Percentiles rank a stretch among this genome's conserved stretches.
These are phyloP conservation scores for Myotis daubentonii DNA, from an alignment of 2,797 vertebrate species.

Conservation along the genomic window DNA sequence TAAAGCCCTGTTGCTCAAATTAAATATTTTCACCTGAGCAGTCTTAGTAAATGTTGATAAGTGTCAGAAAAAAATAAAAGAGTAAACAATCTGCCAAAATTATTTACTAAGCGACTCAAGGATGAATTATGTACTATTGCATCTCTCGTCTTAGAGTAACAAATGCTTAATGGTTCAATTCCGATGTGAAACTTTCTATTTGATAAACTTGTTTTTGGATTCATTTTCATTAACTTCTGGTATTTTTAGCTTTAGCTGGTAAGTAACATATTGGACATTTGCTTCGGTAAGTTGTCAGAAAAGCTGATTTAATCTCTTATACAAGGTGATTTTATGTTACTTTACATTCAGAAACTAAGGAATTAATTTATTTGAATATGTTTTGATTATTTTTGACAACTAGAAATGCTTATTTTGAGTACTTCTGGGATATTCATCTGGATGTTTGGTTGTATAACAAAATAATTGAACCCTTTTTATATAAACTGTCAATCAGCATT, in stretches of 20 bases:
- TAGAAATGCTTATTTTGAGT: constrained; percentile 53
- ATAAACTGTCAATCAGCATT: constrained; percentile 30
- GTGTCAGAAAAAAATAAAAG: neutral
- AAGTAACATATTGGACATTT: constrained; percentile 40
- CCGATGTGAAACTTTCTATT: neutral
- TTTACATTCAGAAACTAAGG: constrained; percentile 50
- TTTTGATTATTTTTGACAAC: constrained; percentile 71
- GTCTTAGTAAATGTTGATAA: neutral
- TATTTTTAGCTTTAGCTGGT: constrained; percentile 49
- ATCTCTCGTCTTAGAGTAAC: neutral
- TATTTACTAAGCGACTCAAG: neutral
- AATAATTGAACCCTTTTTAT: constrained; percentile 49
- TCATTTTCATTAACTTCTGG: constrained; percentile 42
- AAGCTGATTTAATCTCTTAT: constrained; percentile 50
- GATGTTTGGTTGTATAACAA: constrained; percentile 24
- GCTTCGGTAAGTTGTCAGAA: constrained; percentile 49
- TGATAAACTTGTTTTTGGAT: constrained; percentile 26
- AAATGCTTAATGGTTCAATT: neutral
- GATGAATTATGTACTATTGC: neutral
- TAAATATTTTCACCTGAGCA: neutral
- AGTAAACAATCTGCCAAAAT: neutral
- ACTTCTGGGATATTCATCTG: constrained; percentile 25
- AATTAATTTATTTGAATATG: constrained; percentile 64
- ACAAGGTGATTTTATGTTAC: neutral
- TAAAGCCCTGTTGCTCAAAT: neutral